Percentiles rank a stretch among this genome's conserved stretches.
Conservation (phyloP, 2,797 vertebrate genomes). For the Lutra lutra region DNA sequence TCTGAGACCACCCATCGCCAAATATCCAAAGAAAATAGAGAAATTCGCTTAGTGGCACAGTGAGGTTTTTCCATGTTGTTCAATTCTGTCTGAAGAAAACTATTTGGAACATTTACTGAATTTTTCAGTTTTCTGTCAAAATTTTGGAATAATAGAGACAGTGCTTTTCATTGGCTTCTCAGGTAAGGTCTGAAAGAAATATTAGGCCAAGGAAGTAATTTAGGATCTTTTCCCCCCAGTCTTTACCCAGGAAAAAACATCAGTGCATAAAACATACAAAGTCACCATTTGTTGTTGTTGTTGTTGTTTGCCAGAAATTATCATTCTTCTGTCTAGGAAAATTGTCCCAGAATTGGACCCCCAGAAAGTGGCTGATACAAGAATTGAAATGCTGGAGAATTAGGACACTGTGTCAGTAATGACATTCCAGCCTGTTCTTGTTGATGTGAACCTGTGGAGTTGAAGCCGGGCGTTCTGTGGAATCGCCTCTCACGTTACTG, state of each 20-base stretch:
- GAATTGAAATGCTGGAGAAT: background rate
- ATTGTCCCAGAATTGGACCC: background rate
- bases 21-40: background rate
- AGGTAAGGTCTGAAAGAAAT: slow-evolving; percentile 4
- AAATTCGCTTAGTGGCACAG: background rate
- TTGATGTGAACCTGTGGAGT: background rate
- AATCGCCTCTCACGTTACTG: accelerated
- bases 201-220: slow-evolving; percentile 22
- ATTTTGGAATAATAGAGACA: background rate
- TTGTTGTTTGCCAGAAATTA: slow-evolving; percentile 1
- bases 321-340: background rate
- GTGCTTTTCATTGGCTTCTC: slow-evolving; percentile 16
- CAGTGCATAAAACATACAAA: background rate
- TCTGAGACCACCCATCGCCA: background rate
- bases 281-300: background rate
- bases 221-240: accelerated
- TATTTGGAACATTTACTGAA: background rate
- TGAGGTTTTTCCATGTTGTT: slow-evolving; percentile 13
- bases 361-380: background rate
- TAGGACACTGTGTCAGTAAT: accelerated
- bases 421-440: background rate
- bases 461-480: background rate
- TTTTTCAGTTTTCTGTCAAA: slow-evolving; percentile 51
- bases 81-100: background rate
- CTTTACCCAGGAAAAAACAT: background rate